Evolutionary conservation across 2,113 vertebrate species (phyloP), one percentile per base, ranked within the genome.

Genomic region (Blennius ocellaris): DNA sequence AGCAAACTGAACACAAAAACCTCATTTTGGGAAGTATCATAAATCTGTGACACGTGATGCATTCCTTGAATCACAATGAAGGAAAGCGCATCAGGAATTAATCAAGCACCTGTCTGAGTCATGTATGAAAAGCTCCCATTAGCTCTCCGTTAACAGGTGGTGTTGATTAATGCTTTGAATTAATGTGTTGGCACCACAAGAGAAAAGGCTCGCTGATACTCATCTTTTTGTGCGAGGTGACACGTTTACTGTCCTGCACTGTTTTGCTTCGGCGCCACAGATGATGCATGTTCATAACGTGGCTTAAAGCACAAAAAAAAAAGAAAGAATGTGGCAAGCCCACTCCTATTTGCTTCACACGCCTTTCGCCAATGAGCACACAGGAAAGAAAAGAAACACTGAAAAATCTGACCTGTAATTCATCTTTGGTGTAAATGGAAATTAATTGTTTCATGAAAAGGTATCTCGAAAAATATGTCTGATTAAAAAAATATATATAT

Each of bases 31-130:
- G 41, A 48, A 21, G 44, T 49, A 36, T 68, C 53, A 59, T 49
- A 39, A 54, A 71, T 73, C 39, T 57, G 69, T 48, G 16, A 53
- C 6, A 11, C 21, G n/a, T 49, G 60, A 76, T n/a, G 45, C 30
- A 7, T 63, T 43, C 15, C 30, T 16, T 30, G 21, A 71, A 47
- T 44, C 41, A 6, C 3, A 47, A 37, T 73, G 12, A 73, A 50
- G 56, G 40, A 8, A 12, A 38, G 8, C 30, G 44, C 49, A 15
- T 61, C 15, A 36, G 30, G 39, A 47, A 60, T 49, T 15, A n/a
- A 50, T 21, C 2, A 49, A 64, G 7, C 16, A 8, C 43, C 39
- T 15, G 10, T 16, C 37, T 67, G 44, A 69, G 17, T 82, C 75
- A 72, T 57, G 37, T 45, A 40, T 39, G 7, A 48, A 38, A 68